Conservation (phyloP, 2,888 invertebrate species). For the Dasysyrphus albostriatus region DNA sequence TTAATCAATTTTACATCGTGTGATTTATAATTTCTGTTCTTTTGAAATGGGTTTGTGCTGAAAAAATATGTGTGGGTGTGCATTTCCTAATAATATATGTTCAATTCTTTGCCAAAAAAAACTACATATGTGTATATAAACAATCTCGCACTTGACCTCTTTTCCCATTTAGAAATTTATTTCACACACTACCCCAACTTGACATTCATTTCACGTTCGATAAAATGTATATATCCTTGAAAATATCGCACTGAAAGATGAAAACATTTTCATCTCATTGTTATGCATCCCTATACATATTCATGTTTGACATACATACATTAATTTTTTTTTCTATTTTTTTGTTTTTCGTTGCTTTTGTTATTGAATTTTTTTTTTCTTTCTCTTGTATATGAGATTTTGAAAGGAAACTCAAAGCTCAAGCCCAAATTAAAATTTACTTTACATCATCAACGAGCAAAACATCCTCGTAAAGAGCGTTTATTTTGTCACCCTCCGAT, state of each 20-base stretch:
- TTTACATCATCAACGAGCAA: slow-evolving; percentile 15
- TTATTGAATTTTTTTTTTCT: background rate
- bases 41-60: background rate
- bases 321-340: background rate
- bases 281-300: slow-evolving; percentile 20
- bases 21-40: slow-evolving; percentile 24
- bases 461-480: background rate
- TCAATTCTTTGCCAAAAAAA: background rate
- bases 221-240: slow-evolving; percentile 34
- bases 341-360: background rate
- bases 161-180: background rate
- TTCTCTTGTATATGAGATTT: background rate
- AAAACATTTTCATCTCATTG: slow-evolving; percentile 32
- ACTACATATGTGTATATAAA: background rate
- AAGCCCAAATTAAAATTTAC: slow-evolving; percentile 39
- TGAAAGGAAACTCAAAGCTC: slow-evolving; percentile 5
- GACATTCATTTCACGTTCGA: slow-evolving; percentile 32
- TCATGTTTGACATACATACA: slow-evolving; percentile 17
- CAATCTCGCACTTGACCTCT: slow-evolving; percentile 24
- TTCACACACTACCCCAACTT: background rate
- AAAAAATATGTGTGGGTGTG: background rate
- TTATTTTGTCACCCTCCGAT: slow-evolving; percentile 6
- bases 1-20: slow-evolving; percentile 30
- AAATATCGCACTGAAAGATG: slow-evolving; percentile 4
- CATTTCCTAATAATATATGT: background rate